Evolutionary conservation across 2,113 vertebrate genomes (phyloP), one percentile per base, ranked within the genome.

Genomic region (Engraulis encrasicolus): DNA sequence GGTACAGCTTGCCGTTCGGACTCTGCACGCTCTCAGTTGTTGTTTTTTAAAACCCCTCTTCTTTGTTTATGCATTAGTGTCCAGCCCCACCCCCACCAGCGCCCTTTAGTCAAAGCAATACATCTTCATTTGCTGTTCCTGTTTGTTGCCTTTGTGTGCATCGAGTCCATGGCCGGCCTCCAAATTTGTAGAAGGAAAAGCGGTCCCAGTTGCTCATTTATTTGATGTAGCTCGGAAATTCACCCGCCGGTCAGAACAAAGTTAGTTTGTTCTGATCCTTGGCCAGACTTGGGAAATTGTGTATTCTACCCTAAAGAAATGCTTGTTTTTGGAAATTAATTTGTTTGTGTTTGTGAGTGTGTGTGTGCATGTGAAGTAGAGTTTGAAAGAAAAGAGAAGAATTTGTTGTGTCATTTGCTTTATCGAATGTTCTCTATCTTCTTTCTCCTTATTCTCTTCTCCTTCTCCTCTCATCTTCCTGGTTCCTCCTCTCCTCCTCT

Each of bases 1-100:
- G 97, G 98, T 99, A 94, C 96, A 87, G 17, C 27, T 34, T 34
- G 14, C n/a, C n/a, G 66, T 36, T 12, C 66, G 15, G 31, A 74
- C 31, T 11, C 27, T 4, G 23, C 40, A 45, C 17, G 31, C n/a
- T n/a, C n/a, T n/a, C n/a, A n/a, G n/a, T n/a, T n/a, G n/a, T n/a
- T n/a, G n/a, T n/a, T 0, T 15, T 34, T 74, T 34, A 74, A 2
- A 74, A 34, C 66, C 6, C 27, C 11, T 71, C 17, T 74, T 27
- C 34, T 34, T 71, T 74, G 27, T 34, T 34, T n/a, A n/a, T n/a
- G n/a, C n/a, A n/a, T n/a, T n/a, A n/a, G n/a, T n/a, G n/a, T n/a
- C n/a, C n/a, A n/a, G n/a, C n/a, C n/a, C n/a, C n/a, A n/a, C n/a
- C n/a, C n/a, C n/a, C n/a, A n/a, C n/a, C n/a, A n/a, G n/a, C n/a